These are phyloP conservation scores for Rhyacichthys aspro DNA, from an alignment of 2,797 vertebrate species.

Conservation along the genomic window DNA sequence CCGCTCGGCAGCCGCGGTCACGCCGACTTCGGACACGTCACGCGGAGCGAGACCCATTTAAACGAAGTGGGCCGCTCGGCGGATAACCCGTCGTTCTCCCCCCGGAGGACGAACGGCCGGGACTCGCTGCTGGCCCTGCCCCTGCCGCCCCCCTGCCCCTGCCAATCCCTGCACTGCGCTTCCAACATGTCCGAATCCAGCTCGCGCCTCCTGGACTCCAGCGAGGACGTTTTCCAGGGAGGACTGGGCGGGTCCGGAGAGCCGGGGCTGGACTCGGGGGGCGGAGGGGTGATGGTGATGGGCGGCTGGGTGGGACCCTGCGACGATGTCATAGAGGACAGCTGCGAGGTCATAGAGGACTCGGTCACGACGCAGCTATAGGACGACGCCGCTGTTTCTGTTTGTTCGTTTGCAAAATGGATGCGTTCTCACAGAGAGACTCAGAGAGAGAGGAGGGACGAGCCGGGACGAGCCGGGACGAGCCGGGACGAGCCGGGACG, in stretches of 20 bases:
- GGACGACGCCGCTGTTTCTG: slow-evolving; percentile 54
- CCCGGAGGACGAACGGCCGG: slow-evolving; percentile 78
- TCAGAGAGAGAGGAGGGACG: slow-evolving; percentile 38
- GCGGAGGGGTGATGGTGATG: slow-evolving; percentile 62
- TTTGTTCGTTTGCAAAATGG: slow-evolving; percentile 42
- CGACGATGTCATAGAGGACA: slow-evolving; percentile 80
- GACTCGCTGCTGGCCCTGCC: slow-evolving; percentile 84
- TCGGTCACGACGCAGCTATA: slow-evolving; percentile 94
- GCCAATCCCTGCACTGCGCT: slow-evolving; percentile 94
- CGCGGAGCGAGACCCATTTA: slow-evolving; percentile 89
- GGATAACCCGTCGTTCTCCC: slow-evolving; percentile 55
- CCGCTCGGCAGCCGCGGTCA: slow-evolving; percentile 87
- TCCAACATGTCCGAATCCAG: slow-evolving; percentile 95
- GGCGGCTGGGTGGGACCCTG: slow-evolving; percentile 89
- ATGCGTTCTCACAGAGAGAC: slow-evolving; percentile 31
- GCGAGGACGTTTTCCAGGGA: slow-evolving; percentile 91
- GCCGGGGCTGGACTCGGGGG: slow-evolving; percentile 30
- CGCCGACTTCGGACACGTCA: slow-evolving; percentile 85
- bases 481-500: not conserved
- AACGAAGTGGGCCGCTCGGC: slow-evolving; percentile 84
- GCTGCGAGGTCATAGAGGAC: slow-evolving; percentile 91
- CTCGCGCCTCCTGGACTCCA: slow-evolving; percentile 92
- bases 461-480: not conserved
- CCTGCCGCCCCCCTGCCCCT: slow-evolving; percentile 80
- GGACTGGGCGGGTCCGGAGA: slow-evolving; percentile 40